phyloP scores from a whole-genome alignment of 2,113 vertebrate genomes.

The Sisor rabdophorus region DNA sequence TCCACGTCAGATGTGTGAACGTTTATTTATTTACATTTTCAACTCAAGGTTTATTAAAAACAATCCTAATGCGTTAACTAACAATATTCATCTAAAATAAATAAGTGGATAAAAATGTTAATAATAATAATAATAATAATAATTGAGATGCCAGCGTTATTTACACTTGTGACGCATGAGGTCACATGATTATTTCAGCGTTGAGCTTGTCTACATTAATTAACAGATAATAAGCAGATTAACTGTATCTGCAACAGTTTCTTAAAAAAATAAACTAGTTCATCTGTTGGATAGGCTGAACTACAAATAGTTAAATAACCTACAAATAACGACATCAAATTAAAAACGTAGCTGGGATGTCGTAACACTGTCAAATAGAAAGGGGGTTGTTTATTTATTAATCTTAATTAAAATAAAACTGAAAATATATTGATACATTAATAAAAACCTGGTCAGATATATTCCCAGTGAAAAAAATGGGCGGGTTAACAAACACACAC shows the following conservation, averaged over 20 bases:
- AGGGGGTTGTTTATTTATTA: no score
- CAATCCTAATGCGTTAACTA: no score
- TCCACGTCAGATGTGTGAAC: slow-evolving; percentile 26
- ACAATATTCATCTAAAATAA: no score
- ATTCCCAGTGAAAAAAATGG: not conserved
- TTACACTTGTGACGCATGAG: not conserved
- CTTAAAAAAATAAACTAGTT: not conserved
- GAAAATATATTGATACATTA: no score
- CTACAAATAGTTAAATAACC: not conserved
- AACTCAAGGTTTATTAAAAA: no score
- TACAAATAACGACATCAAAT: not conserved
- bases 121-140: no score
- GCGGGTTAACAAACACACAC: not conserved
- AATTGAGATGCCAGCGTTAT: no score
- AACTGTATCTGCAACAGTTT: not conserved
- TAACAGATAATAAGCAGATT: not conserved
- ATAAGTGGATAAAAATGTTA: no score
- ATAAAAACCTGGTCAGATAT: no score
- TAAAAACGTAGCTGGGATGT: not conserved
- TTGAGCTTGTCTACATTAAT: not conserved
- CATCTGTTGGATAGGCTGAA: not conserved
- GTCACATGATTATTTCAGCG: not conserved
- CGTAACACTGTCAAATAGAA: not conserved
- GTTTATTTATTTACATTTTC: no score
- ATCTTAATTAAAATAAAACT: no score